Conservation (phyloP, 1,140 invertebrate species). For the Cepaea nemoralis region DNA sequence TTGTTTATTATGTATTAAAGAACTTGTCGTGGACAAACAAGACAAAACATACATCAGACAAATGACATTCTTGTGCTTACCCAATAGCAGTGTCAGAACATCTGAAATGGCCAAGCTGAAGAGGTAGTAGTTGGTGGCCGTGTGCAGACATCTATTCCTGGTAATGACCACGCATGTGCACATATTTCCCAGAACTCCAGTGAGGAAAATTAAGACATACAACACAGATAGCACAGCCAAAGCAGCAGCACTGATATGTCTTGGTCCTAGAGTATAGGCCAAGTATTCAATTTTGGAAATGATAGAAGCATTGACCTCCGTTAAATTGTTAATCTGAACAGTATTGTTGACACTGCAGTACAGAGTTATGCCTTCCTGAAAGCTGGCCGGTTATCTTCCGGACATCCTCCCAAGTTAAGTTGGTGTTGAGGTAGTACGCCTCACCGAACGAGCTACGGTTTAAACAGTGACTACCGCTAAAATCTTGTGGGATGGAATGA, state of each 20-base stretch:
- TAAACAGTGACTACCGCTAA: neutral
- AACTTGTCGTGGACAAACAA: no score
- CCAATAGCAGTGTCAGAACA: slow-evolving; percentile 81
- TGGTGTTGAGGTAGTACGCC: neutral
- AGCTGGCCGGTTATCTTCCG: neutral
- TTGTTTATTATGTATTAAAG: no score
- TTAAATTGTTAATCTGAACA: neutral
- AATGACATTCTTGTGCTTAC: slow-evolving; percentile 69
- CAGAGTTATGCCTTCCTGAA: neutral
- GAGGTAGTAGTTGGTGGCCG: slow-evolving; percentile 87
- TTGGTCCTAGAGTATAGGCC: slow-evolving; percentile 42
- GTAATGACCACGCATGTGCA: slow-evolving; percentile 93
- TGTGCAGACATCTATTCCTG: slow-evolving; percentile 88
- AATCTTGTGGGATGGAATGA: neutral
- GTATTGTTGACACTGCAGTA: slow-evolving; percentile 30
- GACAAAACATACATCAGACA: no score
- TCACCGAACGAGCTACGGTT: neutral
- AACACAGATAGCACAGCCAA: slow-evolving; percentile 76
- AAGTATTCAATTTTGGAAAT: slow-evolving; percentile 42
- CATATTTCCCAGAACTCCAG: slow-evolving; percentile 89
- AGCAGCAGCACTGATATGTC: slow-evolving; percentile 46
- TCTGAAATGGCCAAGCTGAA: slow-evolving; percentile 94
- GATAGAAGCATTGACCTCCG: slow-evolving; percentile 31
- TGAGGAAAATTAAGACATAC: slow-evolving; percentile 87
- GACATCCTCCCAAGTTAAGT: slow-evolving; percentile 20